Evolutionary conservation across 2,888 invertebrate genomes (phyloP).

Genomic region (Drosophila hamatofila): DNA sequence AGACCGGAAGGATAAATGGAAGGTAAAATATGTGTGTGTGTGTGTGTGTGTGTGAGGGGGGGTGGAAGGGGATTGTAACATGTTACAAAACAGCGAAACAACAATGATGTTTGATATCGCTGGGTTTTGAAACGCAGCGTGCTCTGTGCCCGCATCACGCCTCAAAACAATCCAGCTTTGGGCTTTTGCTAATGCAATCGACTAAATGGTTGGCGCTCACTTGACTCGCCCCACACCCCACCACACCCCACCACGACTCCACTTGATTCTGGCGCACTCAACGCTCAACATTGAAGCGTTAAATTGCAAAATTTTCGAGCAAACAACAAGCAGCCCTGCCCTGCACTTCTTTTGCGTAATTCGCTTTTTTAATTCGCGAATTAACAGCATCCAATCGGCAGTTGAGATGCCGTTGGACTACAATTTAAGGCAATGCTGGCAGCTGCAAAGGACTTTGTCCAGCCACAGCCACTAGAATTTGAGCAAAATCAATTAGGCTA

Average conservation of each 20-base stretch:
- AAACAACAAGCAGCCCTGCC: neutral
- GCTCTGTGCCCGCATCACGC: neutral
- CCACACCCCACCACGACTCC: neutral
- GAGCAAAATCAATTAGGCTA: slow-evolving; percentile 9
- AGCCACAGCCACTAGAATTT: neutral
- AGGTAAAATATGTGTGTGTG: slow-evolving; percentile 16
- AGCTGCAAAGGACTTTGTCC: neutral
- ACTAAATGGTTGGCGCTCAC: slow-evolving; percentile 32
- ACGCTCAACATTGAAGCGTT: slow-evolving; percentile 11
- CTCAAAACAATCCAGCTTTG: slow-evolving; percentile 2
- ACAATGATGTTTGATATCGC: slow-evolving; percentile 57
- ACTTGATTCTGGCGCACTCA: neutral
- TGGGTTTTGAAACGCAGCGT: slow-evolving; percentile 21
- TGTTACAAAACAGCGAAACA: slow-evolving; percentile 47
- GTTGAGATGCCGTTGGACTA: slow-evolving; percentile 6
- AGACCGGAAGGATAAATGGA: slow-evolving; percentile 28
- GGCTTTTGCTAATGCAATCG: slow-evolving; percentile 49
- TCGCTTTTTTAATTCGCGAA: slow-evolving; percentile 39
- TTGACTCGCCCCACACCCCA: neutral
- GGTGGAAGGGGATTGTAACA: slow-evolving; percentile 20
- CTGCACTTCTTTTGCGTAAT: too few species aligned
- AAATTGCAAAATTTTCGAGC: slow-evolving; percentile 23
- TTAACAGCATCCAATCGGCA: slow-evolving; percentile 21
- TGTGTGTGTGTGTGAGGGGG: neutral
- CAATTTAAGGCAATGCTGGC: neutral